These are phyloP conservation scores for Pegoplata infirma DNA, from an alignment of 2,888 invertebrate genomes.

Conservation along the genomic window DNA sequence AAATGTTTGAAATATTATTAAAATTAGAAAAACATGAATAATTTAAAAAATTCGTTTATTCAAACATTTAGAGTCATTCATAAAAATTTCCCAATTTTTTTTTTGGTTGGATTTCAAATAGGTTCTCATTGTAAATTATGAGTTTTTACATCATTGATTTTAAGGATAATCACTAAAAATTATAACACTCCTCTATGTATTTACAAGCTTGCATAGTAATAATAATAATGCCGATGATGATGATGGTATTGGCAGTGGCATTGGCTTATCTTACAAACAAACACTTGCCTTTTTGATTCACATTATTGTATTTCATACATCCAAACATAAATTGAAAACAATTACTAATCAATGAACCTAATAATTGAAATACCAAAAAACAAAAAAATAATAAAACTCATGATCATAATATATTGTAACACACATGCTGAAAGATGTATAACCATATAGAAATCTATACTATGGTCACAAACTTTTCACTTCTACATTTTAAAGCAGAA, in stretches of 20 bases:
- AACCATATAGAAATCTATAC: too few species aligned
- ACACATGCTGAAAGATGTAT: too few species aligned
- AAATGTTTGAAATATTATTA: slow-evolving; percentile 41
- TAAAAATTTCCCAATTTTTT: background rate
- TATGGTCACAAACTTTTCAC: too few species aligned
- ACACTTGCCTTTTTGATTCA: background rate
- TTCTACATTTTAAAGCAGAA: too few species aligned
- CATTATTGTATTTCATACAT: slow-evolving; percentile 19
- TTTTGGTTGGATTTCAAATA: too few species aligned
- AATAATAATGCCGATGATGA: too few species aligned
- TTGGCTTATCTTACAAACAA: slow-evolving; percentile 8
- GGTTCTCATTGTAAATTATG: slow-evolving; percentile 14
- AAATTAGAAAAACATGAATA: slow-evolving; percentile 38
- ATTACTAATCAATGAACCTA: slow-evolving; percentile 49
- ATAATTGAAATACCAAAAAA: slow-evolving; percentile 48
- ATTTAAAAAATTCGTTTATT: slow-evolving; percentile 30
- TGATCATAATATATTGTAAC: slow-evolving; percentile 8
- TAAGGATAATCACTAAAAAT: slow-evolving; percentile 29
- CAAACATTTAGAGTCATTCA: slow-evolving; percentile 1
- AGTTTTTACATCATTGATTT: slow-evolving; percentile 45
- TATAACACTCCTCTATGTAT: too few species aligned
- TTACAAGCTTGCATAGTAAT: too few species aligned
- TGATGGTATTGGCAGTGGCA: background rate
- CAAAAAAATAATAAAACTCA: too few species aligned
- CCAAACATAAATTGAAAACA: slow-evolving; percentile 31